Percentiles rank a stretch among this genome's conserved stretches.
phyloP scores from a whole-genome alignment of 1,140 invertebrate genomes.

The Anoplolepis gracilipes region DNA sequence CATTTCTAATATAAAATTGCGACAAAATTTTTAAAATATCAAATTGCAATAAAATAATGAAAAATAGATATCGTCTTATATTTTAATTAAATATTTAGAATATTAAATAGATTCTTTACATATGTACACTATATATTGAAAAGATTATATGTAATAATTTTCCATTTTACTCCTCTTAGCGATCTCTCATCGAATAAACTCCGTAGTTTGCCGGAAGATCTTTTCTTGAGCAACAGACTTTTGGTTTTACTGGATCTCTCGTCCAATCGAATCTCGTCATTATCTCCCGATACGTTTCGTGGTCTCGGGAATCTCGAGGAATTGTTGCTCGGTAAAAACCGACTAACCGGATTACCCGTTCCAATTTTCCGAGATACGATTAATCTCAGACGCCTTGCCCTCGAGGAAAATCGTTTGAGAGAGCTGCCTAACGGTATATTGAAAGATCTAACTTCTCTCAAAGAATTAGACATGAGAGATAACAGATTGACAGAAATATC shows the following conservation, averaged over 20 bases:
- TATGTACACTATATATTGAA: not conserved
- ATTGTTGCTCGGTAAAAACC: slow-evolving; percentile 85
- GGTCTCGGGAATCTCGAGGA: slow-evolving; percentile 84
- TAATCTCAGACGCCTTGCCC: slow-evolving; percentile 89
- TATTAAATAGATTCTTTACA: too few species aligned
- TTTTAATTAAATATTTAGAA: too few species aligned
- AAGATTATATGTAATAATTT: slow-evolving; percentile 3
- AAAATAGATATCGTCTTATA: too few species aligned
- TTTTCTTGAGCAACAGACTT: slow-evolving; percentile 82
- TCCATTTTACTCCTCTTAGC: slow-evolving; percentile 74
- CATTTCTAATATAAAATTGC: too few species aligned
- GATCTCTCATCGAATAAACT: slow-evolving; percentile 92
- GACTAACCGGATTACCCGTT: slow-evolving; percentile 81
- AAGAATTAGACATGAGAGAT: slow-evolving; percentile 88
- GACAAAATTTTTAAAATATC: too few species aligned
- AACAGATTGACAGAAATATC: slow-evolving; percentile 87
- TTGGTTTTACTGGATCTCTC: slow-evolving; percentile 85
- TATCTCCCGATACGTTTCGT: slow-evolving; percentile 82
- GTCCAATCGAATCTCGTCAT: slow-evolving; percentile 82
- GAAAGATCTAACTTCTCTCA: slow-evolving; percentile 84
- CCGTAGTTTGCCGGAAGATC: slow-evolving; percentile 85
- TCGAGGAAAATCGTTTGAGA: slow-evolving; percentile 90
- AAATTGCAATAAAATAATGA: too few species aligned
- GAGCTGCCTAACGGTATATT: slow-evolving; percentile 87
- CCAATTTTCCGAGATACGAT: slow-evolving; percentile 88